phyloP scores from a whole-genome alignment of 2,888 invertebrate species.

The Phyllotreta cruciferae region DNA sequence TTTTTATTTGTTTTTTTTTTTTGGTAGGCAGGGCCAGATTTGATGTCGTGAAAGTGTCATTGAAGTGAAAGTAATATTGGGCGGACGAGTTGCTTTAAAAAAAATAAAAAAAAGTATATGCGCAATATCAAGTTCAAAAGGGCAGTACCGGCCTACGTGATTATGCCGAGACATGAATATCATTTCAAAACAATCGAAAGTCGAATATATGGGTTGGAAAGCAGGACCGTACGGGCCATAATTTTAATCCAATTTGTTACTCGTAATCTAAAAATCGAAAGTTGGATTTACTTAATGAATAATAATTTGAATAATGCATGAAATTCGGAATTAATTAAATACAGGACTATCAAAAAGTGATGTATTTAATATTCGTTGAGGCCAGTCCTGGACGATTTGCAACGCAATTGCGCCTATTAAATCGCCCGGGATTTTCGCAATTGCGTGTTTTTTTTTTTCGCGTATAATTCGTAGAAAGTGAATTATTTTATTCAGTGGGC shows the following conservation, averaged over 20 bases:
- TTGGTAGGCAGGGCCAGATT: constrained; percentile 2
- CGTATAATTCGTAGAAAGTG: constrained; percentile 16
- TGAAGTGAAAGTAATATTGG: constrained; percentile 23
- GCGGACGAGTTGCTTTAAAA: constrained; percentile 7
- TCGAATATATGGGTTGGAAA: constrained; percentile 6
- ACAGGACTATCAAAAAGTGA: neutral
- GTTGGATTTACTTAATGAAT: too few species aligned
- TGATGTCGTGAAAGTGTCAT: constrained; percentile 26
- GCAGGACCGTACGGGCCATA: neutral
- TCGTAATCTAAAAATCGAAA: too few species aligned
- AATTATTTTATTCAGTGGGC: constrained; percentile 8
- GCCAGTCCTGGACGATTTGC: constrained; percentile 1
- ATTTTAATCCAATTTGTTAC: too few species aligned
- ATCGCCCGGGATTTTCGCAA: neutral
- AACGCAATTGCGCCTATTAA: constrained; percentile 1
- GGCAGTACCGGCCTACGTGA: constrained; percentile 35
- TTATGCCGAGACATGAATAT: constrained; percentile 18
- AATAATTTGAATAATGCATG: too few species aligned
- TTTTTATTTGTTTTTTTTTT: constrained; percentile 8
- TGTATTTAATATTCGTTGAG: neutral
- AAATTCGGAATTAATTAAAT: too few species aligned
- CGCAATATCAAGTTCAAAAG: constrained; percentile 37
- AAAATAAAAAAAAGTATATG: constrained; percentile 11
- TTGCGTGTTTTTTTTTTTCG: constrained; percentile 10
- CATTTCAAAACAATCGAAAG: constrained; percentile 35